These are phyloP conservation scores for Glaucidium brasilianum DNA, from an alignment of 2,113 vertebrate genomes.

Conservation along the genomic window DNA sequence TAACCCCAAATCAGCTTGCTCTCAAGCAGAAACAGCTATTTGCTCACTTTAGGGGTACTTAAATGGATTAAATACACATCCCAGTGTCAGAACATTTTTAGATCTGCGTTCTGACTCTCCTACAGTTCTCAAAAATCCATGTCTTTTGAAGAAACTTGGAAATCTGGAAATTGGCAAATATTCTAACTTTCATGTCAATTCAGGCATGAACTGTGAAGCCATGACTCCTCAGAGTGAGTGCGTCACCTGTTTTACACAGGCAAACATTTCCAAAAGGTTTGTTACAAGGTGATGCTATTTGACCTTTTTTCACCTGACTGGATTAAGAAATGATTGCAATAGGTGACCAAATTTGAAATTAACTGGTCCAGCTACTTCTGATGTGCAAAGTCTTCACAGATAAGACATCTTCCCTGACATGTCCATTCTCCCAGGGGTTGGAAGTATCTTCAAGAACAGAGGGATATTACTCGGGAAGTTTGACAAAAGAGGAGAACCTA, in stretches of 20 bases:
- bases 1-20: background rate
- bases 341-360: background rate
- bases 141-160: background rate
- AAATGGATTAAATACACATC: background rate
- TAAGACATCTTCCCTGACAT: background rate
- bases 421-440: background rate
- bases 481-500: background rate
- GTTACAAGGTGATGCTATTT: background rate
- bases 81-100: background rate
- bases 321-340: background rate
- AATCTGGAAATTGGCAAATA: background rate
- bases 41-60: background rate
- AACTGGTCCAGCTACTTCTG: background rate
- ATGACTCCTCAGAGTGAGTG: fast-evolving
- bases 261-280: background rate
- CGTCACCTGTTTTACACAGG: background rate
- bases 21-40: background rate
- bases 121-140: background rate
- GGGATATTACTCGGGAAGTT: background rate
- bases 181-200: background rate
- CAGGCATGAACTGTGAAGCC: background rate
- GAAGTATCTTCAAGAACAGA: background rate
- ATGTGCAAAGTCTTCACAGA: background rate
- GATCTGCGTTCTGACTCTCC: background rate
- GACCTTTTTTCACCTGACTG: background rate